These are phyloP conservation scores for Rhagonycha lutea DNA, from an alignment of 2,888 invertebrate genomes.

Conservation along the genomic window DNA sequence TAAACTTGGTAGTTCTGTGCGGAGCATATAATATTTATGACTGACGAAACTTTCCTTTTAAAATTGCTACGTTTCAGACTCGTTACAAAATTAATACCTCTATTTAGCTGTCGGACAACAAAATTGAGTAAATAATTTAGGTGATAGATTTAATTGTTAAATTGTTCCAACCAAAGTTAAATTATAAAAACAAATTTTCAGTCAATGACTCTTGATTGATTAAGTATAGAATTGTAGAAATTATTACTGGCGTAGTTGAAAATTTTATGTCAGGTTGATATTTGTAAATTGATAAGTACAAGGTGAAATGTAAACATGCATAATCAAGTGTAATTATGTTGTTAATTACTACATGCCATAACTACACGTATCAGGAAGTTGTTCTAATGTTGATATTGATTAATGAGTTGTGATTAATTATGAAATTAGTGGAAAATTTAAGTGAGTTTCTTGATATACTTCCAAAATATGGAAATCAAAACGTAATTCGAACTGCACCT, in stretches of 20 bases:
- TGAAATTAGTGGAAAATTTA: not conserved
- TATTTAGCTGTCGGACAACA: not conserved
- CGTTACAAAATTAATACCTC: not conserved
- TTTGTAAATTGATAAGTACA: not conserved
- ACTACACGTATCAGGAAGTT: not conserved
- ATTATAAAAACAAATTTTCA: not conserved
- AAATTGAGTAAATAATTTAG: not conserved
- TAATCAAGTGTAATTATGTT: not conserved
- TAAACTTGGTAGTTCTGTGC: not conserved
- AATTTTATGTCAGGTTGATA: not conserved
- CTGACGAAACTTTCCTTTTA: not conserved
- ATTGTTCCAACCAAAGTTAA: not conserved
- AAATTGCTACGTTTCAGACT: not conserved
- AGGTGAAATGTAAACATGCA: constrained; percentile 4
- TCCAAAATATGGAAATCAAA: not conserved
- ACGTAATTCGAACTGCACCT: not conserved
- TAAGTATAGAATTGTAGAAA: not conserved
- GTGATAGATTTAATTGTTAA: not conserved
- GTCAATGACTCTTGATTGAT: not conserved
- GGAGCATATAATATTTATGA: not conserved
- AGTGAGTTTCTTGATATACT: not conserved
- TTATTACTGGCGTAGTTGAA: not conserved
- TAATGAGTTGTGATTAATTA: not conserved
- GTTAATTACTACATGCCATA: not conserved
- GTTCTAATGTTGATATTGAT: constrained; percentile 1